Evolutionary conservation across 2,888 invertebrate genomes (phyloP).

Genomic region (Trachelus troglodyta): DNA sequence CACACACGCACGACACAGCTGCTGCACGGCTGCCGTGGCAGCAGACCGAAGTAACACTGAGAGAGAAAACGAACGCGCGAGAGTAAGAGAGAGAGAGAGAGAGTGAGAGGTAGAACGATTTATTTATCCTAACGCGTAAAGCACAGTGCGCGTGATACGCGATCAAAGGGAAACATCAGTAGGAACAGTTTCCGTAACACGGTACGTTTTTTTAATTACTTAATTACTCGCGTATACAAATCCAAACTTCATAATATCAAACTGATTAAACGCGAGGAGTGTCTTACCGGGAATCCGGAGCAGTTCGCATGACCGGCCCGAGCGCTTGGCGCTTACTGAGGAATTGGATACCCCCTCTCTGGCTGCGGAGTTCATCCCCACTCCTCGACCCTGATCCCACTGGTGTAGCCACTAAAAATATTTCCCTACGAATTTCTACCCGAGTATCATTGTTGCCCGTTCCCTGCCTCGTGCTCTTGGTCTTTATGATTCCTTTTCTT

Average conservation of each 20-base stretch:
- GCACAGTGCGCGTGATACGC: not conserved
- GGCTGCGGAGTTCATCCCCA: not conserved
- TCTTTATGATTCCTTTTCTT: not conserved
- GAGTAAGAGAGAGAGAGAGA: constrained; percentile 2
- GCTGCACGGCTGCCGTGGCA: not conserved
- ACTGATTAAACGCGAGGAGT: not conserved
- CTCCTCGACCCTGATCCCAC: not conserved
- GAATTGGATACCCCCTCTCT: not conserved
- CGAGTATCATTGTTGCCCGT: not conserved
- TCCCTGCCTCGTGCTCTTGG: not conserved
- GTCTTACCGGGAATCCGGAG: not conserved
- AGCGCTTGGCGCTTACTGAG: not conserved
- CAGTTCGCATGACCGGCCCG: not conserved
- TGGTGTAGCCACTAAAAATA: not conserved
- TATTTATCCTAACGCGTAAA: not conserved
- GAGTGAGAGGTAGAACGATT: constrained; percentile 14
- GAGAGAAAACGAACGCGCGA: not conserved
- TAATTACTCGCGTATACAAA: not conserved
- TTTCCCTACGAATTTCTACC: not conserved
- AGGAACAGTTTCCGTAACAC: not conserved
- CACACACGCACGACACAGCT: not conserved
- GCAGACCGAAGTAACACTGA: not conserved
- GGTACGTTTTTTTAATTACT: not conserved
- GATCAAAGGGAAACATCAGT: not conserved
- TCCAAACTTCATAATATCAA: not conserved